Evolutionary conservation across 2,797 vertebrate species (phyloP), one percentile per base, ranked within the genome.

Genomic region (Rhabdomys pumilio): DNA sequence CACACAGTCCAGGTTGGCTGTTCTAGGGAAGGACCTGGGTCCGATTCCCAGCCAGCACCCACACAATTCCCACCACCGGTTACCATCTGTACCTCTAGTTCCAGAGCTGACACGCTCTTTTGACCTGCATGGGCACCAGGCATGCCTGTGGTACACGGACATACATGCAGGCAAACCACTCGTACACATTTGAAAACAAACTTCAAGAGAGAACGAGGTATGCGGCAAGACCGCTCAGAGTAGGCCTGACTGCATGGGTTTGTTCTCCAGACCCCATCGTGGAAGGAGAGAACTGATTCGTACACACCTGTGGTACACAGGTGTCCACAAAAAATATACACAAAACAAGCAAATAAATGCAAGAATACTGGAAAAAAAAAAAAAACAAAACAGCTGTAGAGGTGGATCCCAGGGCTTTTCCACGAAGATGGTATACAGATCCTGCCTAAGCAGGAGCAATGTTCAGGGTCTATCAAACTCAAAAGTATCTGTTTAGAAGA

Each of bases 401-500:
- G 47, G 44, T 69, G n/a, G 91, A 63, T 24, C 77, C 80, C 6
- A 38, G 10, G 22, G 79, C 31, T 89, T 91, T 59, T 77, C 47
- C 67, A 14, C 34, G 59, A 67, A 89, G 75, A 91, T 11, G 41
- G 26, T 53, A 26, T 8, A 59, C 41, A 96, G 65, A 57, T 50
- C 31, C 57, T 53, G 86, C 41, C 44, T 10, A 50, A 83, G 89
- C 38, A 84, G 17, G 17, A 90, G 72, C 57, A 92, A 53, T 73
- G 65, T 59, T 93, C 69, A 69, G 81, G 19, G 34, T 90, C 77
- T 93, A 80, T 47, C 67, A 81, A 90, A 53, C 76, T 77, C 61
- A 82, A 84, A 73, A 38, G 0, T 47, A 75, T 53, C 75, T 92
- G 24, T 89, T 92, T 75, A 93, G 31, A 94, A 94, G 34, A 72